Base-by-base conservation (phyloP, 2,888 invertebrate genomes). In the Drosophila fulvimacula region DNA sequence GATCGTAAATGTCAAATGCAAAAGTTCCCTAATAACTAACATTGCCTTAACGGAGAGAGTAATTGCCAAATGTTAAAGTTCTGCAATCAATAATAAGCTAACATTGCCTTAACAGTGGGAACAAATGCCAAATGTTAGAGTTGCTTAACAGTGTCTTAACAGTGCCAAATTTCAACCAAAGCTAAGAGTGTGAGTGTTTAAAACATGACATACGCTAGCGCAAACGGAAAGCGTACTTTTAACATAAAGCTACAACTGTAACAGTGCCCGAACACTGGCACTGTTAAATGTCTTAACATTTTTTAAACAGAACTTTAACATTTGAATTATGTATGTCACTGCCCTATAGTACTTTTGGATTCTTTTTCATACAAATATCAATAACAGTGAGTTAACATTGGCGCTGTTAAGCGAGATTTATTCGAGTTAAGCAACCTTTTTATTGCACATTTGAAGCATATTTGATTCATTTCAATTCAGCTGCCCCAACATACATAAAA, bases 331-430 rank as follows among this genome's bases (percentile, higher is more conserved):
- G n/a, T n/a, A n/a, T 24, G 24, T 24, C 2, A 24, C 24, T 24
- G 24, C 24, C 24, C 5, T 3, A 24, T 24, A 24, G 2, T n/a
- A n/a, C n/a, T n/a, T n/a, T n/a, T n/a, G n/a, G n/a, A n/a, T n/a
- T n/a, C n/a, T n/a, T n/a, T n/a, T n/a, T n/a, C n/a, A n/a, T n/a
- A n/a, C n/a, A n/a, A n/a, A n/a, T n/a, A n/a, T n/a, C n/a, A n/a
- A n/a, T n/a, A 56, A 44, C 56, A 44, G 34, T 13, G 21, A 2
- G n/a, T 42, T 42, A 56, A 56, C 42, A 34, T 38, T 13, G 0
- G 5, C 15, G 1, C 9, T 13, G 17, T 42, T 44, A 9, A 4
- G 1, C 9, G 9, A n/a, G 15, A 24, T 1, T 10, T 10, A n/a
- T n/a, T 24, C n/a, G 2, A 46, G 24, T 2, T 13, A 3, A 6